Percentiles rank a stretch among this genome's conserved stretches.
Evolutionary conservation across 2,888 invertebrate species (phyloP).

Genomic region (Eilema griseolum): DNA sequence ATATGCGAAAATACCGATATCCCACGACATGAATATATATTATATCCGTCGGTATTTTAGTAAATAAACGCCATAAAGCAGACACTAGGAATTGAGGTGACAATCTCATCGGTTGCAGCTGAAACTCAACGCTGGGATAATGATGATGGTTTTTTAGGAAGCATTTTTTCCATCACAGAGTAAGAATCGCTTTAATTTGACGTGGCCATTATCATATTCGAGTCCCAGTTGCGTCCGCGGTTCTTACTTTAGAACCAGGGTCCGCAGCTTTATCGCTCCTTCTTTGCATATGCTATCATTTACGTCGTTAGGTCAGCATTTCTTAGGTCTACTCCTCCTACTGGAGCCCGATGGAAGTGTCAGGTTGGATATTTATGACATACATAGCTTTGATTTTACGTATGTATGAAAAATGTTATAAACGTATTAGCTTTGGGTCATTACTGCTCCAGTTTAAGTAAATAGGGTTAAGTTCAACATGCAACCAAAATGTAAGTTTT

Average conservation of each 20-base stretch:
- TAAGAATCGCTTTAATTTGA: background rate
- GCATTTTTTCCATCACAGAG: background rate
- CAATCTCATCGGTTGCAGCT: too few relatives aligned
- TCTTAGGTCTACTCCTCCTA: background rate
- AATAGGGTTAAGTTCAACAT: background rate
- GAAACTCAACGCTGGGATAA: background rate
- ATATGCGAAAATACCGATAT: background rate
- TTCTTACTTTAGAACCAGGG: background rate
- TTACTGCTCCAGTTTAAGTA: background rate
- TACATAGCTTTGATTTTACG: background rate
- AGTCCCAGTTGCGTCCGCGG: background rate
- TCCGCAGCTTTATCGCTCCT: background rate
- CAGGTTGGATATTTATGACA: background rate
- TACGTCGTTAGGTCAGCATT: background rate
- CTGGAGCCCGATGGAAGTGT: background rate
- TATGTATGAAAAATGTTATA: background rate
- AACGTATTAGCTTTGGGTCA: background rate
- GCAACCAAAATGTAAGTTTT: background rate
- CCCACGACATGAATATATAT: background rate
- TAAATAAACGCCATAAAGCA: background rate
- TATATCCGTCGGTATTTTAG: background rate
- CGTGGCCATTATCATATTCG: background rate
- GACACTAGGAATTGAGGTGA: too few relatives aligned
- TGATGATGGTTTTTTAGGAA: background rate
- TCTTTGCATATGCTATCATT: background rate